These are phyloP conservation scores for Macropis europaea DNA, from an alignment of 2,888 invertebrate genomes.

Conservation along the genomic window DNA sequence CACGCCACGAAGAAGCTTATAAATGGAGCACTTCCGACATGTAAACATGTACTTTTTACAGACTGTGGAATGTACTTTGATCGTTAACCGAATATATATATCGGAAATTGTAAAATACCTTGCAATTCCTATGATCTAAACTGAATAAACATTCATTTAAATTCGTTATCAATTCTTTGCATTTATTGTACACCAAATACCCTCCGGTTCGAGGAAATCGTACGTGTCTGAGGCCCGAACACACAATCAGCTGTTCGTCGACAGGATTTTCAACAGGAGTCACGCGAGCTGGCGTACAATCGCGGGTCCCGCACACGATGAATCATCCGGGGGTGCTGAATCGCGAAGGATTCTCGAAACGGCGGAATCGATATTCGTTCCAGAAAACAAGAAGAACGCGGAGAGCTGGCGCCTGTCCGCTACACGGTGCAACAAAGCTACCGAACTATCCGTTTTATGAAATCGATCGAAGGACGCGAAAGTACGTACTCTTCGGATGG, in stretches of 20 bases:
- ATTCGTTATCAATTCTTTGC: slow-evolving; percentile 11
- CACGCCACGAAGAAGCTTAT: slow-evolving; percentile 91
- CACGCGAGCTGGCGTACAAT: slow-evolving; percentile 34
- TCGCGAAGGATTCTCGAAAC: slow-evolving; percentile 45
- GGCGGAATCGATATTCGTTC: slow-evolving; percentile 61
- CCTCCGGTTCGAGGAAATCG: not conserved
- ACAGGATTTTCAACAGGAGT: not conserved
- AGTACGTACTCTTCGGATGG: slow-evolving; percentile 23
- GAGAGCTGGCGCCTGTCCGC: slow-evolving; percentile 58
- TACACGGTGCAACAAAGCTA: slow-evolving; percentile 26
- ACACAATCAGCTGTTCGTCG: slow-evolving; percentile 12
- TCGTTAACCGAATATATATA: not conserved
- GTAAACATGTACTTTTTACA: slow-evolving; percentile 80
- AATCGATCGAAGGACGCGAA: slow-evolving; percentile 56
- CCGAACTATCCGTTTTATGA: slow-evolving; percentile 38
- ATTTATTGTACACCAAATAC: not conserved
- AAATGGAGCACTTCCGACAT: slow-evolving; percentile 97
- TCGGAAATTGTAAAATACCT: slow-evolving; percentile 5
- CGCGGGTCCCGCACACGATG: slow-evolving; percentile 18
- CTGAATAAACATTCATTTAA: slow-evolving; percentile 22
- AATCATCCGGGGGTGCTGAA: slow-evolving; percentile 32
- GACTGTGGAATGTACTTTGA: not conserved
- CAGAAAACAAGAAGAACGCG: slow-evolving; percentile 52
- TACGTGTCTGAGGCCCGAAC: slow-evolving; percentile 1
- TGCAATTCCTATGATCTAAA: not conserved